A percentile compares a stretch with the other conserved stretches of the same genome.
Evolutionary conservation across 2,888 invertebrate genomes (phyloP).

Genomic region (Acrobasis repandana): DNA sequence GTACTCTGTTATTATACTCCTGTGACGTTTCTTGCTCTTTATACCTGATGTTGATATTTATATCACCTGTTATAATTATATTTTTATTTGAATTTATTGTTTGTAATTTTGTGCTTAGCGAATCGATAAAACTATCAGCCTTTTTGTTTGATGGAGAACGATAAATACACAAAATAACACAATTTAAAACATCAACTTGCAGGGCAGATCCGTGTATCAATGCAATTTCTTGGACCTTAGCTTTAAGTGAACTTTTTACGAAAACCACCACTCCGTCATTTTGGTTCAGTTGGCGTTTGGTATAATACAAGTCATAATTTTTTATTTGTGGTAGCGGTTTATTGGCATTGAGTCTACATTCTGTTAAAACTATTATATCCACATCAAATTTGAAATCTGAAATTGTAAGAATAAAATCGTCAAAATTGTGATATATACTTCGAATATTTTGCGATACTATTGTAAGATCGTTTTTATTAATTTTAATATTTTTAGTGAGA

Average conservation of each 20-base stretch:
- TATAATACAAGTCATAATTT: neutral
- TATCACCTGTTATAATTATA: slow-evolving; percentile 1
- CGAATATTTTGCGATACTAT: too few relatives aligned
- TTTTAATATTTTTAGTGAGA: too few relatives aligned
- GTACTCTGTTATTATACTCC: slow-evolving; percentile 3
- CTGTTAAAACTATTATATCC: neutral
- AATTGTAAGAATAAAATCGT: slow-evolving; percentile 17
- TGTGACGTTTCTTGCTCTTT: neutral
- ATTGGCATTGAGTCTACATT: neutral
- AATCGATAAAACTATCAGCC: neutral
- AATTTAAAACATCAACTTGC: neutral
- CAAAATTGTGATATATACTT: slow-evolving; percentile 23
- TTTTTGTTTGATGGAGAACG: neutral
- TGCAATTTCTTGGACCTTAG: neutral
- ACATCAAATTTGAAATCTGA: neutral
- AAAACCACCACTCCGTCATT: slow-evolving; percentile 3
- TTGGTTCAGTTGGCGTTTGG: neutral
- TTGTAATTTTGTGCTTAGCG: neutral
- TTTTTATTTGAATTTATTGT: neutral
- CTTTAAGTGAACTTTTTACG: neutral
- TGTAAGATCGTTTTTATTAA: too few relatives aligned
- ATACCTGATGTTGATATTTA: neutral
- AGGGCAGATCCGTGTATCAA: neutral
- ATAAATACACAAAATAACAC: slow-evolving; percentile 2
- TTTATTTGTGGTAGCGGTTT: neutral